Evolutionary conservation across 2,113 vertebrate genomes (phyloP).

Genomic region (Hippocampus mohnikei): DNA sequence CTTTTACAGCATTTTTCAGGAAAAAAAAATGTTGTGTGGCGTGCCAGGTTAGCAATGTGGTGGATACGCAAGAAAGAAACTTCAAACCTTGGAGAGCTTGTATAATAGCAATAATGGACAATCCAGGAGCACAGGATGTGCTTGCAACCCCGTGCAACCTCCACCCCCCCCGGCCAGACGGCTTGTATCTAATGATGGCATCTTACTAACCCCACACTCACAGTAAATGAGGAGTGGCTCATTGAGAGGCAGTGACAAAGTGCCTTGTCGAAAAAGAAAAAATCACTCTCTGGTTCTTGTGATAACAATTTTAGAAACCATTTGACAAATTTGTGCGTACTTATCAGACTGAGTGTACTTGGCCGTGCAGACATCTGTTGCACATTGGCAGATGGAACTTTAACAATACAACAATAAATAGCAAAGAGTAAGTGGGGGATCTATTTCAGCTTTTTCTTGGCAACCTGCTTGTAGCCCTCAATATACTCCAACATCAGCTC

Average conservation of each 20-base stretch:
- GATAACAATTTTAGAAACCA: not conserved
- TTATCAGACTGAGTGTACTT: not conserved
- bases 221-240: not conserved
- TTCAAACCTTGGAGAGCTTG: not conserved
- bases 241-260: not conserved
- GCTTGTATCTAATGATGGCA: not conserved
- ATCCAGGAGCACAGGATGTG: not conserved
- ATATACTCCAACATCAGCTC: slow-evolving; percentile 27
- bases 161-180: not conserved
- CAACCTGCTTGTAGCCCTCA: not conserved
- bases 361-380: not conserved
- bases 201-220: not conserved
- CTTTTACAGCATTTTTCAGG: not conserved
- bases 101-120: not conserved
- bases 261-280: not conserved
- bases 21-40: not conserved
- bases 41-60: not conserved
- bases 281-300: not conserved
- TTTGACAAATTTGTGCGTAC: not conserved
- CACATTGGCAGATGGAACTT: slow-evolving; percentile 2
- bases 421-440: not conserved
- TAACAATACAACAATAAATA: not conserved
- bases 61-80: not conserved
- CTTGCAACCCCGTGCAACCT: not conserved
- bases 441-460: not conserved